These are phyloP conservation scores for Hiodon alosoides DNA, from an alignment of 2,113 vertebrate genomes.

Conservation along the genomic window DNA sequence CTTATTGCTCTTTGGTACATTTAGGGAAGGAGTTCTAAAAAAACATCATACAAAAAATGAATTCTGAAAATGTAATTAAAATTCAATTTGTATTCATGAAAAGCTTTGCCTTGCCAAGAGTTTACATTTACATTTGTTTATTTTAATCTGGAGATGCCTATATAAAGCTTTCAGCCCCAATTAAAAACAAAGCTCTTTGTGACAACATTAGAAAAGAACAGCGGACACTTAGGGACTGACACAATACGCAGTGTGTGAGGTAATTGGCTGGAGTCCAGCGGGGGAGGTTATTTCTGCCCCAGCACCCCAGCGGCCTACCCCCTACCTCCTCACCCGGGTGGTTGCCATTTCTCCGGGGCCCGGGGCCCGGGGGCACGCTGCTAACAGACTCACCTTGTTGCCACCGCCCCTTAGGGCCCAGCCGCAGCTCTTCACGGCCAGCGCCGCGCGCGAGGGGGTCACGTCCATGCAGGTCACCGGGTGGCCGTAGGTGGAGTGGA, in stretches of 20 bases:
- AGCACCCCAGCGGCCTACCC: not conserved
- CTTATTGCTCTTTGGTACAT: not conserved
- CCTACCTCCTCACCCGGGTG: not conserved
- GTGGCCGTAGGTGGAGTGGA: conserved; percentile 83
- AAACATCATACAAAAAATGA: not conserved
- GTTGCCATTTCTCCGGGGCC: conserved; percentile 6
- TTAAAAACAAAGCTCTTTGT: conserved; percentile 36
- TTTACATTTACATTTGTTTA: not conserved
- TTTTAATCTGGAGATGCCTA: conserved; percentile 21
- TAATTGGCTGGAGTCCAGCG: conserved; percentile 26
- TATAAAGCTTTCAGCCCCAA: conserved; percentile 44
- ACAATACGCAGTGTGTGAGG: conserved; percentile 11
- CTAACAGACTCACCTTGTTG: conserved; percentile 74
- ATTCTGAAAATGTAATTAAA: not conserved
- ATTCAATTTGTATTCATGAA: conserved; percentile 9
- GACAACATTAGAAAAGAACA: conserved; percentile 54
- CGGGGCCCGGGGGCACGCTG: not conserved
- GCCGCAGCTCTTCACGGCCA: conserved; percentile 81
- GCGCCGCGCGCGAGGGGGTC: conserved; percentile 63
- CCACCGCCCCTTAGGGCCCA: conserved; percentile 84
- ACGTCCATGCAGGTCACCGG: conserved; percentile 85
- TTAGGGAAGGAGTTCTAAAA: not conserved
- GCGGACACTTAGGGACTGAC: conserved; percentile 36
- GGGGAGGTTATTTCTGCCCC: conserved; percentile 25
- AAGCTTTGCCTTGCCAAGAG: conserved; percentile 15